phyloP scores from a whole-genome alignment of 2,797 vertebrate genomes.

The Gymnothorax reevesii region DNA sequence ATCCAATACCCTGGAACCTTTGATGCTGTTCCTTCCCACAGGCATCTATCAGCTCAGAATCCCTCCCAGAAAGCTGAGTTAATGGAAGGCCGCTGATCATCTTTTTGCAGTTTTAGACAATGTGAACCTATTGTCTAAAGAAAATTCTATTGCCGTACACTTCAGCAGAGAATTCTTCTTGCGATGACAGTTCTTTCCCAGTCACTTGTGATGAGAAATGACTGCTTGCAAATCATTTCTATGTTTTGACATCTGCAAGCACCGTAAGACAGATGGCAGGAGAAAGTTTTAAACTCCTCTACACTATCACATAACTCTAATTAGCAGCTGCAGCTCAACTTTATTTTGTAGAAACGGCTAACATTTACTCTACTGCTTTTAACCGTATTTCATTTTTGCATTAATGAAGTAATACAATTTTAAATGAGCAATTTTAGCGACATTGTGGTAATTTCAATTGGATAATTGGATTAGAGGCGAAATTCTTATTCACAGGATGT shows the following conservation, averaged over 20 bases:
- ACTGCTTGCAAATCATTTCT: conserved; percentile 26
- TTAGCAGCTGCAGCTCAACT: conserved; percentile 31
- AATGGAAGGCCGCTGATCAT: background rate
- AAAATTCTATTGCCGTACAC: background rate
- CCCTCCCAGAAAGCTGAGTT: conserved; percentile 8
- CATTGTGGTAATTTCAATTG: background rate
- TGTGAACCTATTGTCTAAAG: conserved; percentile 9
- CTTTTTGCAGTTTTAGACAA: conserved; percentile 13
- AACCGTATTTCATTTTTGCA: conserved; percentile 20
- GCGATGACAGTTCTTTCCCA: background rate
- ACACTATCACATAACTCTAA: conserved; percentile 31
- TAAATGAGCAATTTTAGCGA: conserved; percentile 9
- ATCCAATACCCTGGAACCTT: conserved; percentile 20
- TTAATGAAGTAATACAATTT: conserved; percentile 11
- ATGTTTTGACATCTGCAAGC: conserved; percentile 9
- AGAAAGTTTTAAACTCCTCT: conserved; percentile 15
- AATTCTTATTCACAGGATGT: conserved; percentile 19
- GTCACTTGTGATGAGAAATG: conserved; percentile 28
- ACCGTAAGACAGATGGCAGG: conserved; percentile 11
- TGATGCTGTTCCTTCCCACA: conserved; percentile 7
- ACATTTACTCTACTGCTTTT: conserved; percentile 13
- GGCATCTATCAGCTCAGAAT: background rate
- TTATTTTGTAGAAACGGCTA: conserved; percentile 23
- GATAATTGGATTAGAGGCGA: background rate
- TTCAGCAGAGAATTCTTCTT: background rate